A percentile compares a stretch with the other conserved stretches of the same genome.
These are phyloP conservation scores for Augiades crinisus DNA, from an alignment of 2,888 invertebrate genomes.

Conservation along the genomic window DNA sequence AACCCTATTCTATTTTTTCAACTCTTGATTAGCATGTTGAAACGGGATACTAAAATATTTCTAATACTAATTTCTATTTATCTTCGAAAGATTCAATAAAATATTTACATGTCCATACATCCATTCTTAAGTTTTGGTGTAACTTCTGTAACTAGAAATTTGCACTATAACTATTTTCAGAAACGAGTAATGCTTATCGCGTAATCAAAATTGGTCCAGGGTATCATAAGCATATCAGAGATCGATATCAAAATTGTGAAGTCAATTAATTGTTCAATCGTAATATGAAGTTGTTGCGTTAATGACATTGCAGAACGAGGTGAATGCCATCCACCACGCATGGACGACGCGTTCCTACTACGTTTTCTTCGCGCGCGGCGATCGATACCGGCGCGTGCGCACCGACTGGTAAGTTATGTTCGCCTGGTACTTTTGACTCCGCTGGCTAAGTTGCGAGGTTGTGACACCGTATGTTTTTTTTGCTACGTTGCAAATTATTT, in stretches of 20 bases:
- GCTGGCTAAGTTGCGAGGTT: constrained; percentile 30
- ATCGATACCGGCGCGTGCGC: constrained; percentile 85
- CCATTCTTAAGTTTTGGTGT: no score
- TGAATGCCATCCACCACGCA: constrained; percentile 85
- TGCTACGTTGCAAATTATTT: neutral
- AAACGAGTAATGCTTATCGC: neutral
- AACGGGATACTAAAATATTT: no score
- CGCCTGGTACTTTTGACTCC: constrained; percentile 34
- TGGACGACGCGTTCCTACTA: constrained; percentile 86
- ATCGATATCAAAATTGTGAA: constrained; percentile 16
- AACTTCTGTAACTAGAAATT: no score
- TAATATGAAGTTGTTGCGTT: constrained; percentile 1
- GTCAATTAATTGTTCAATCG: constrained; percentile 7
- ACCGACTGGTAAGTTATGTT: constrained; percentile 83
- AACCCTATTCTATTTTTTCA: no score
- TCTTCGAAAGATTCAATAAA: no score
- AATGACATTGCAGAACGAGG: constrained; percentile 81
- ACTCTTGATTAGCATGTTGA: no score
- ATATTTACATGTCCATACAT: no score
- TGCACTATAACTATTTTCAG: neutral
- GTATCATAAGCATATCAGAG: constrained; percentile 15
- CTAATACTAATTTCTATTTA: no score
- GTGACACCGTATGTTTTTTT: constrained; percentile 13
- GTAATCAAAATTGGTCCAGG: constrained; percentile 20
- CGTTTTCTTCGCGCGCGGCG: constrained; percentile 87